Evolutionary conservation across 2,888 invertebrate genomes (phyloP), one percentile per base, ranked within the genome.

Genomic region (Eulithis testata): DNA sequence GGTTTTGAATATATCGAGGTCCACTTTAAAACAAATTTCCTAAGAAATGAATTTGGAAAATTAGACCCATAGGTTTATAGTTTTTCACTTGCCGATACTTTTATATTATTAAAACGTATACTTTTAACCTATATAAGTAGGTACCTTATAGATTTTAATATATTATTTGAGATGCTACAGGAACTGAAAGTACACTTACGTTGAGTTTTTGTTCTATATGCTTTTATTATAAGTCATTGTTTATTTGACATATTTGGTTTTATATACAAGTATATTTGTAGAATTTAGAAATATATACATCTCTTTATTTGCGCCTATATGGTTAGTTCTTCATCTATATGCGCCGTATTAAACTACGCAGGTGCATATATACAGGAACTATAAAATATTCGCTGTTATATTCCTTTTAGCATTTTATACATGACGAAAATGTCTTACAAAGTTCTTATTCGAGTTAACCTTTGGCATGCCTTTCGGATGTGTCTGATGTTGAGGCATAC

Each of bases 321-420:
- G 5, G 47, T n/a, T 51, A 21, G 31, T 31, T 5, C 0, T 31
- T 31, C 31, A 31, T 31, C 31, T 6, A 45, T 31, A 36, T 36
- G 36, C 0, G 36, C 47, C 2, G 6, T 58, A 37, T 40, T 3
- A 8, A 43, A 11, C 12, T 12, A 36, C 7, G 12, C 12, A 50
- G 14, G 21, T 50, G 21, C 4, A 21, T 50, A 40, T 50, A 11
- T 50, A 51, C 21, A 43, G 50, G 47, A 47, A 47, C 40, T 43
- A 58, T 51, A 43, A 12, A 49, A 50, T 11, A 43, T 50, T 21
- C 43, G 27, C 50, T 58, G 37, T 9, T 52, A 51, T 51, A 52
- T 37, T n/a, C 52, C 7, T 31, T 51, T 27, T 31, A 47, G 7
- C 11, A 36, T 51, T 9, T n/a, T 40, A 2, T 36, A n/a, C 21